Percentiles rank a stretch among this genome's conserved stretches.
Conservation (phyloP, 2,113 vertebrate genomes). For the Eulemur rufifrons region DNA sequence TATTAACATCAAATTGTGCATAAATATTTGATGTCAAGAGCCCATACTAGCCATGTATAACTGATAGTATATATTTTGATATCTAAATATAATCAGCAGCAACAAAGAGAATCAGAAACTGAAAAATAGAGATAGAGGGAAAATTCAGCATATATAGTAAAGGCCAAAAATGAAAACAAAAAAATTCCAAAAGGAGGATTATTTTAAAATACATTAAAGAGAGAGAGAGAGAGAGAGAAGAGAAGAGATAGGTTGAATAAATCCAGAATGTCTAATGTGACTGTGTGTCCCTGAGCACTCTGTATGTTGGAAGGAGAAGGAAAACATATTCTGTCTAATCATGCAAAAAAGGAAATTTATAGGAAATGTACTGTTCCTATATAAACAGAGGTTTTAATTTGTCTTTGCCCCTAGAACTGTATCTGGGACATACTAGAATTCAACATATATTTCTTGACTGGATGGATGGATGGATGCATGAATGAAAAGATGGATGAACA, state of each 20-base stretch:
- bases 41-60: neutral
- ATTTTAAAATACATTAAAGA: neutral
- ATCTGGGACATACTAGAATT: neutral
- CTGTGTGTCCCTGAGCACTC: neutral
- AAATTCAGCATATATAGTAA: neutral
- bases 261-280: neutral
- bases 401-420: neutral
- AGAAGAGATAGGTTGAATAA: neutral
- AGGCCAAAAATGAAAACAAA: neutral
- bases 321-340: neutral
- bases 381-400: neutral
- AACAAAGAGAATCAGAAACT: neutral
- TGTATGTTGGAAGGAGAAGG: neutral
- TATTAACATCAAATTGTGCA: neutral
- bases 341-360: neutral
- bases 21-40: neutral
- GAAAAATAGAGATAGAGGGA: neutral
- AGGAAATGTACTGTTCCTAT: neutral
- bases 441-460: neutral
- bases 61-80: neutral
- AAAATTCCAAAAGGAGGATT: neutral
- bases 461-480: neutral
- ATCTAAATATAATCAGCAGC: neutral
- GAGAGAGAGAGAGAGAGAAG: neutral
- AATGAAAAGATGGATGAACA: neutral